Conservation (phyloP, 1,140 invertebrate genomes). For the Tetramorium parvispinum region DNA sequence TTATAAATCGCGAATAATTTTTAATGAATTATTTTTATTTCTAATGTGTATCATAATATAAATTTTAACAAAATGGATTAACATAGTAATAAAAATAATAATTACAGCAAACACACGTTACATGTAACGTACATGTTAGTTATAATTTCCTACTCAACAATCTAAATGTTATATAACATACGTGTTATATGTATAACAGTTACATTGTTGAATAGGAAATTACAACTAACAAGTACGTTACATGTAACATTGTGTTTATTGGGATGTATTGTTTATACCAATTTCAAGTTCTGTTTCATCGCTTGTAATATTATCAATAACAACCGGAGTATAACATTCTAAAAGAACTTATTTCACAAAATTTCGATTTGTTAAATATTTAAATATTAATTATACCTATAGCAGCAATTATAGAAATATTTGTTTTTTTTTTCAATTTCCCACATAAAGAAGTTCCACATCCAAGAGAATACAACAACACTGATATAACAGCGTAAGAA, state of each 20-base stretch:
- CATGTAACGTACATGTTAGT: no score
- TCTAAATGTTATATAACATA: no score
- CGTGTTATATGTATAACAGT: no score
- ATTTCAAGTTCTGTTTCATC: not conserved
- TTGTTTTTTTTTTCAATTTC: not conserved
- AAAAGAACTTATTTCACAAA: slow-evolving; percentile 39
- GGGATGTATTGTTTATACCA: not conserved
- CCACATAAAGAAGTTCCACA: slow-evolving; percentile 42
- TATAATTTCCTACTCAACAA: no score
- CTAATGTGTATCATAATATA: not conserved
- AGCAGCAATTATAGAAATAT: slow-evolving; percentile 20
- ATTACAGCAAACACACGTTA: no score
- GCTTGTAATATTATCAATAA: not conserved
- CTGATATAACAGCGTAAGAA: slow-evolving; percentile 62
- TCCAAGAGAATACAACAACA: slow-evolving; percentile 45
- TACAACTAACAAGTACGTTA: no score
- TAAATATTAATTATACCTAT: slow-evolving; percentile 33
- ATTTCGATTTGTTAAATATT: slow-evolving; percentile 20
- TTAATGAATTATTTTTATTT: slow-evolving; percentile 3
- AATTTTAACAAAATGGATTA: slow-evolving; percentile 1
- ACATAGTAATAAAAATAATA: not conserved
- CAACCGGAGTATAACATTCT: slow-evolving; percentile 39
- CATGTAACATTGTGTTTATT: no score
- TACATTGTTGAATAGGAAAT: no score
- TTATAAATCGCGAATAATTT: not conserved